These are phyloP conservation scores for Propithecus coquereli DNA, from an alignment of 2,113 vertebrate genomes.

Conservation along the genomic window DNA sequence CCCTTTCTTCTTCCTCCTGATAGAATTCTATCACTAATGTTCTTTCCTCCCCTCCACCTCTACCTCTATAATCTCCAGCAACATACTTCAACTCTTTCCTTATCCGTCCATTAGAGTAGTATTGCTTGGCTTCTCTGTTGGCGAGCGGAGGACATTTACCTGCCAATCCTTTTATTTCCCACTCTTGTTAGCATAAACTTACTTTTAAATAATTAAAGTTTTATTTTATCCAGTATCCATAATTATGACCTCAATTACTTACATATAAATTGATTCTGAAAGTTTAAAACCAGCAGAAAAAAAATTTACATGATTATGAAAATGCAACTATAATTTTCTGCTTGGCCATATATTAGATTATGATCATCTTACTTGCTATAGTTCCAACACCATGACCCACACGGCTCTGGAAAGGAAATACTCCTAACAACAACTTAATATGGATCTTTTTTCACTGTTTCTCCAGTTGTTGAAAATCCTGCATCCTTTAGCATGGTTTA, in stretches of 20 bases:
- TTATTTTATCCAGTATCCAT: neutral
- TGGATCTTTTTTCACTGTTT: neutral
- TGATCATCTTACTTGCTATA: neutral
- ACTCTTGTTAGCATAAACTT: neutral
- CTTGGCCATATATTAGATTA: neutral
- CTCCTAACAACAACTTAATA: neutral
- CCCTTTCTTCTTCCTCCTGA: neutral
- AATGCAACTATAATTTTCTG: neutral
- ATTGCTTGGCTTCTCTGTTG: neutral
- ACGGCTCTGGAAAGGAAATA: neutral
- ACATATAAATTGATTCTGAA: neutral
- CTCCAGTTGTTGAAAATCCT: neutral
- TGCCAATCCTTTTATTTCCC: neutral
- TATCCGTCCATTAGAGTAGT: neutral
- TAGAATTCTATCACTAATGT: neutral
- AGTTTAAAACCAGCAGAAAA: neutral
- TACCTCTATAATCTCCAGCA: neutral
- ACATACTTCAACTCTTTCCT: neutral
- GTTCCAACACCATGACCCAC: neutral
- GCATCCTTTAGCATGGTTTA: neutral
- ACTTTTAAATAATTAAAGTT: neutral
- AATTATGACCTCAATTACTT: neutral
- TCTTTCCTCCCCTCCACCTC: neutral
- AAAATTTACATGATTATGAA: slow-evolving; percentile 8
- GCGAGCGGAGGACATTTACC: neutral